phyloP scores from a whole-genome alignment of 2,113 vertebrate species.

The Hippopotamus amphibius region DNA sequence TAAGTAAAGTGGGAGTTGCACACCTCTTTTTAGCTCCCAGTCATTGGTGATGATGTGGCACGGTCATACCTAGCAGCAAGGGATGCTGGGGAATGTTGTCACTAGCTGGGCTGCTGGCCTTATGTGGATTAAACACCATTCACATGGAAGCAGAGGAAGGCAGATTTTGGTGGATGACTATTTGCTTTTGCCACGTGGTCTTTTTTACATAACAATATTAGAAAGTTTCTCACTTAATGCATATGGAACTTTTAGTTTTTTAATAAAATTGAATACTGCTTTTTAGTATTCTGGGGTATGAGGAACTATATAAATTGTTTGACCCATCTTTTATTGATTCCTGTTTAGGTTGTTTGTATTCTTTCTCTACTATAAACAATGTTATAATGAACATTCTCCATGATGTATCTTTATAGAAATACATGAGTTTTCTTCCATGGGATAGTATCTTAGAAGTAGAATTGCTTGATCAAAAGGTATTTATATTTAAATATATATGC shows the following conservation, averaged over 20 bases:
- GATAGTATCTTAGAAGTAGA: not conserved
- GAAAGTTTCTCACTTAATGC: not conserved
- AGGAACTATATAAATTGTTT: not conserved
- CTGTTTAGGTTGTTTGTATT: not conserved
- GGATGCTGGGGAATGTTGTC: not conserved
- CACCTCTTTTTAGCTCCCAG: not conserved
- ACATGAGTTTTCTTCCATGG: not conserved
- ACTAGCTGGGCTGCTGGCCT: not conserved
- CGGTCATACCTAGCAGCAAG: not conserved
- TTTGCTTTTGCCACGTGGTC: not conserved
- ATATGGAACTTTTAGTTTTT: not conserved
- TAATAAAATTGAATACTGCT: not conserved
- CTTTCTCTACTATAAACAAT: not conserved
- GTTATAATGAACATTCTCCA: not conserved
- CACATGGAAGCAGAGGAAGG: not conserved
- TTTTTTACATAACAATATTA: not conserved
- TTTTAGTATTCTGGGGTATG: not conserved
- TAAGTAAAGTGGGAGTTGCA: not conserved
- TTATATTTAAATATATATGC: not conserved
- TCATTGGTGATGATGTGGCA: not conserved
- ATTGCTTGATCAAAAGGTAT: not conserved
- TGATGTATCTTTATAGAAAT: not conserved
- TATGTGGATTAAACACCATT: not conserved
- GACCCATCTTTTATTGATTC: not conserved
- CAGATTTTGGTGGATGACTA: not conserved